A percentile compares a stretch with the other conserved stretches of the same genome.
Evolutionary conservation across 2,113 vertebrate species (phyloP).

Genomic region (Pungitius pungitius): DNA sequence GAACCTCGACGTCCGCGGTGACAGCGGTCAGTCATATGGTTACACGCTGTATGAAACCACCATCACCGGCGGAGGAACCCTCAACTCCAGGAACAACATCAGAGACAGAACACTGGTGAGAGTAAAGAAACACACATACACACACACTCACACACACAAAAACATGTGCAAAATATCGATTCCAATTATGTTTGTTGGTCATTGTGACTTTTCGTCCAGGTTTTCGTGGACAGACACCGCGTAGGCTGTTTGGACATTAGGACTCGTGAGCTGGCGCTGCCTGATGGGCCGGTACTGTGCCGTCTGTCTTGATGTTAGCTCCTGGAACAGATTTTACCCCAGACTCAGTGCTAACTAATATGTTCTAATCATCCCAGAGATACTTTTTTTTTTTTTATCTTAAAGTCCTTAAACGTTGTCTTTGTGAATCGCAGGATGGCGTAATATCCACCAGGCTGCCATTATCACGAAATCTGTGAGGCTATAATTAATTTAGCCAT

Average conservation of each 20-base stretch:
- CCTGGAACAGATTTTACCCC: neutral
- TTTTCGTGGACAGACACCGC: constrained; percentile 86
- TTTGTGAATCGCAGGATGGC: neutral
- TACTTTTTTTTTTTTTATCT: neutral
- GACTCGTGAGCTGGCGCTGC: constrained; percentile 78
- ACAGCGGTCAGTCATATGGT: constrained; percentile 88
- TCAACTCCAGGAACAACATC: constrained; percentile 82
- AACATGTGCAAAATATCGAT: neutral
- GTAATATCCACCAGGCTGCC: neutral
- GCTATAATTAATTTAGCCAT: neutral
- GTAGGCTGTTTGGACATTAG: constrained; percentile 88
- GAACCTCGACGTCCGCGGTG: constrained; percentile 84
- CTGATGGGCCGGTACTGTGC: constrained; percentile 80
- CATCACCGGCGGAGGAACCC: constrained; percentile 82
- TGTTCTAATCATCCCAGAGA: neutral
- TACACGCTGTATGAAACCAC: constrained; percentile 90
- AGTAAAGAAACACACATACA: neutral
- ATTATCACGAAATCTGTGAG: neutral
- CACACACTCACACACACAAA: neutral
- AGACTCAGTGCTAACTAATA: neutral
- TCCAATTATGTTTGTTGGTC: neutral
- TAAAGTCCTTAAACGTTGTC: neutral
- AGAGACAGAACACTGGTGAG: constrained; percentile 89
- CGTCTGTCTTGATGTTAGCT: neutral
- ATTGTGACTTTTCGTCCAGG: constrained; percentile 73